Base-by-base conservation (phyloP, 2,888 invertebrate species). In the Deilephila porcellus region DNA sequence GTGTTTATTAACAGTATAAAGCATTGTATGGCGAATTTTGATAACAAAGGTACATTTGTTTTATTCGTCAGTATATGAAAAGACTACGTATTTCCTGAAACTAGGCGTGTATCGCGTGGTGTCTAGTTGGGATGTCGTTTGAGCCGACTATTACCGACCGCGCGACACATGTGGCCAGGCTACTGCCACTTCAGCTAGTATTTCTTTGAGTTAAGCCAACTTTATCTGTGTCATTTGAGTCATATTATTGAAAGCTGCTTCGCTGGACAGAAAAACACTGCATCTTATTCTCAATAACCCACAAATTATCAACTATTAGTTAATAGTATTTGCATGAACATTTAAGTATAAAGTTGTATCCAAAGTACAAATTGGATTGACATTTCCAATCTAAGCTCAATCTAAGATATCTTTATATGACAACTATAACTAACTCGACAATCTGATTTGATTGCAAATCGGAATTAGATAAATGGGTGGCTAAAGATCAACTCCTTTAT, bases 401-500 rank as follows among this genome's bases (percentile, higher is more conserved):
- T 29, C 32, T 14, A 20, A 32, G 32, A 32, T 5, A 37, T 8
- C 11, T 20, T 45, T 25, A 5, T 5, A 25, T 25, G 25, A 5
- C 17, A 11, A 20, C 25, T 52, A 4, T 25, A 52, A 64, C 45
- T 45, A 64, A 67, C 25, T 52, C 45, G 4, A 25, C 67, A 29
- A 67, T 67, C 14, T 67, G 25, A 5, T 67, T 67, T 67, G 45
- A 64, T 45, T 64, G 52, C 73, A 56, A 34, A 73, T 75, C 71
- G 60, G 73, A 77, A 77, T 76, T 74, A 75, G 60, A 70, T 73
- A 74, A 81, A 76, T 77, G 71, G 73, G 75, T 76, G 76, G 71
- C 37, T 56, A 76, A 76, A 79, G 76, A 74, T 76, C 73, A 74
- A 75, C 74, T 78, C 74, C 77, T 77, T 80, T 79, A 76, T 78